Percentiles rank a stretch among this genome's conserved stretches.
phyloP scores from a whole-genome alignment of 2,888 invertebrate genomes.

The Muscina levida region DNA sequence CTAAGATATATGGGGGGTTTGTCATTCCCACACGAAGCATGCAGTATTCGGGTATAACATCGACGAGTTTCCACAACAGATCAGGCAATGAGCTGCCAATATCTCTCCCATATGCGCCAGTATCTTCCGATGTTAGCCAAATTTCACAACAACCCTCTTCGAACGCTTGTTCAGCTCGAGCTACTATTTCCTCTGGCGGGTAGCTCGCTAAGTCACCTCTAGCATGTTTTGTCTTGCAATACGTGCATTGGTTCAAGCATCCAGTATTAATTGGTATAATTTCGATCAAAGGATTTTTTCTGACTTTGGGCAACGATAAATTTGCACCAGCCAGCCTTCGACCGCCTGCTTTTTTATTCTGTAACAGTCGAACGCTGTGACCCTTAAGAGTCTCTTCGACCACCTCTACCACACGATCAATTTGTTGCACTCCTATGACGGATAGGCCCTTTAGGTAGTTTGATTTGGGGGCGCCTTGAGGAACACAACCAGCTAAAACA shows the following conservation, averaged over 20 bases:
- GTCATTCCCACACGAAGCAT: constrained; percentile 97
- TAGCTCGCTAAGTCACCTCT: constrained; percentile 98
- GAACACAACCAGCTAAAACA: constrained; percentile 98
- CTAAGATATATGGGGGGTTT: constrained; percentile 98
- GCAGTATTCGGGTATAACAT: constrained; percentile 84
- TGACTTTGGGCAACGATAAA: constrained; percentile 93
- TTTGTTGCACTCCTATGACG: constrained; percentile 98
- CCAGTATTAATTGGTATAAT: constrained; percentile 98
- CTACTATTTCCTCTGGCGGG: constrained; percentile 92
- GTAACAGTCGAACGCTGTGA: constrained; percentile 87
- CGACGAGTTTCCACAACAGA: constrained; percentile 91
- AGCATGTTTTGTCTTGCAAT: constrained; percentile 99
- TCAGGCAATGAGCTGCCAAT: constrained; percentile 93
- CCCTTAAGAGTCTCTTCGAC: constrained; percentile 98
- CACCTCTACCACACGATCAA: constrained; percentile 97
- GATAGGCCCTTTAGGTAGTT: constrained; percentile 85
- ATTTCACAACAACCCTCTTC: constrained; percentile 96
- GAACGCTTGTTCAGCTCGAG: constrained; percentile 92
- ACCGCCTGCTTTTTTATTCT: constrained; percentile 89
- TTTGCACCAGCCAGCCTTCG: constrained; percentile 93
- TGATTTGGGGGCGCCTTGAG: constrained; percentile 93
- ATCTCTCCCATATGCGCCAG: constrained; percentile 98
- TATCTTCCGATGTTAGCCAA: constrained; percentile 99
- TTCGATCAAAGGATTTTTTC: constrained; percentile 97
- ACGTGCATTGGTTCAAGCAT: constrained; percentile 98